These are phyloP conservation scores for Hipparchia sbordonii DNA, from an alignment of 2,888 invertebrate species.

Conservation along the genomic window DNA sequence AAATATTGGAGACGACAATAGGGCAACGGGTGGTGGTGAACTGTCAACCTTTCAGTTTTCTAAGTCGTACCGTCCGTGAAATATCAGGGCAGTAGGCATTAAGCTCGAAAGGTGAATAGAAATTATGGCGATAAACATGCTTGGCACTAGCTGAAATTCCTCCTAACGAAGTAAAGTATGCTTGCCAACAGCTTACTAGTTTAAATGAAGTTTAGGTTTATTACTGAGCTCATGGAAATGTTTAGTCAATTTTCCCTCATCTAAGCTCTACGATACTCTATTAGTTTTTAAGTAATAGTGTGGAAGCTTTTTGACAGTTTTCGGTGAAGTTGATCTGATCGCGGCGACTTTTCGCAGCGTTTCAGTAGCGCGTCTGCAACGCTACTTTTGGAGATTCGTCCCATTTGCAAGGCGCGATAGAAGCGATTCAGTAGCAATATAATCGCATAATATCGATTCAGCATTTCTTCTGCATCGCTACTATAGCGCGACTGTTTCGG, in stretches of 20 bases:
- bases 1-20: too few species aligned
- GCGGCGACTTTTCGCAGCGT: too few species aligned
- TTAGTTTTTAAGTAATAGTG: conserved; percentile 12
- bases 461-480: too few species aligned
- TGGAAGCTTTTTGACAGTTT: neutral
- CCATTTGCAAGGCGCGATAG: too few species aligned
- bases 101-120: conserved; percentile 30
- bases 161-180: conserved; percentile 36
- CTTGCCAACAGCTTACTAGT: conserved; percentile 32
- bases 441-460: too few species aligned
- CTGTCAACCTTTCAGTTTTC: too few species aligned
- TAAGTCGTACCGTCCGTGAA: conserved; percentile 3
- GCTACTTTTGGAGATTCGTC: too few species aligned
- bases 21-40: too few species aligned
- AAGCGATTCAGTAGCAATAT: too few species aligned
- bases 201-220: conserved; percentile 38
- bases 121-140: conserved; percentile 34
- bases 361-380: too few species aligned
- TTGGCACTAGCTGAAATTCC: conserved; percentile 38
- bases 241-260: conserved; percentile 24
- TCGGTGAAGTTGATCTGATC: neutral
- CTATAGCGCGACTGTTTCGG: too few species aligned
- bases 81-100: conserved; percentile 22
- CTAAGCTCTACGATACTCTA: conserved; percentile 15
- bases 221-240: conserved; percentile 34